These are phyloP conservation scores for Capreolus pygargus DNA, from an alignment of 2,113 vertebrate species.

Conservation along the genomic window DNA sequence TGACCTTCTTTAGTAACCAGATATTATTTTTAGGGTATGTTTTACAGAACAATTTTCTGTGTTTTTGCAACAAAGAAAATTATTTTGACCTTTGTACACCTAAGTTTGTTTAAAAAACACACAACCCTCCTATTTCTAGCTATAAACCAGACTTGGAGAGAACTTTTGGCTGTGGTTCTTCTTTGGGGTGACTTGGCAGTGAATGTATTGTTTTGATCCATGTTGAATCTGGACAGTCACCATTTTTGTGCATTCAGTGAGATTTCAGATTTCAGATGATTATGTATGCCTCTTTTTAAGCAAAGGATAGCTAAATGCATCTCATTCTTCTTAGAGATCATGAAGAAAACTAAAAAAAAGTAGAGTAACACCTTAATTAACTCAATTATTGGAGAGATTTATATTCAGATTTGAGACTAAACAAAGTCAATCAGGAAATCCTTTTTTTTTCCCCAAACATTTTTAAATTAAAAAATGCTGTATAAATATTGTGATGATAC, in stretches of 20 bases:
- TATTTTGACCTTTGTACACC: conserved; percentile 53
- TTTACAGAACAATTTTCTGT: conserved; percentile 45
- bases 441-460: not conserved
- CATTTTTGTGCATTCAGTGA: not conserved
- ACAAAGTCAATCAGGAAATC: not conserved
- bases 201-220: not conserved
- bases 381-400: not conserved
- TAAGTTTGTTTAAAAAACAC: not conserved
- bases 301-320: not conserved
- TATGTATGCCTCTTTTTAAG: not conserved
- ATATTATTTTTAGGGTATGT: conserved; percentile 26
- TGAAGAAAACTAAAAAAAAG: not conserved
- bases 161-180: not conserved
- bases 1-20: conserved; percentile 43
- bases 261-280: conserved; percentile 28
- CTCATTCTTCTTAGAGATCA: not conserved
- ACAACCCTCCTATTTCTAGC: not conserved
- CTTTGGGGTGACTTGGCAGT: not conserved
- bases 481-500: not conserved
- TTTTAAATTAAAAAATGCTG: not conserved
- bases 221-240: not conserved
- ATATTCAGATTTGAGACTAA: not conserved
- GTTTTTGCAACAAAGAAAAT: conserved; percentile 52
- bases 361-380: not conserved
- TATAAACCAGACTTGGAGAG: not conserved